Evolutionary conservation across 2,797 vertebrate species (phyloP).

Genomic region (Molossus molossus): DNA sequence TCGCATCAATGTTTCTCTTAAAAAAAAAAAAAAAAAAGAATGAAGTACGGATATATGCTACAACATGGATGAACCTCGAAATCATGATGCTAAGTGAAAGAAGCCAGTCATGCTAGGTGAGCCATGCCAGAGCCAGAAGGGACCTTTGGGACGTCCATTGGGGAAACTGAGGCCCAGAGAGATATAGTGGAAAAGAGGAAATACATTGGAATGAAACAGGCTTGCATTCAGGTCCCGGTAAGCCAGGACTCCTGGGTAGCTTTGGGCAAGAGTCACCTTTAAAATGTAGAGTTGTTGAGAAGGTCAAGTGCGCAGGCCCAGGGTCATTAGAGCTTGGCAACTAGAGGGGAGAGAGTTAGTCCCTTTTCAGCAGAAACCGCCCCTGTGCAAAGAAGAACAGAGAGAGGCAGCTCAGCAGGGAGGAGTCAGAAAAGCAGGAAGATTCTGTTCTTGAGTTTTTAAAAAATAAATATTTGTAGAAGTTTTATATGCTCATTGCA

Average conservation of each 20-base stretch:
- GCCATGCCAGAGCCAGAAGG: not conserved
- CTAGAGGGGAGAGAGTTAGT: not conserved
- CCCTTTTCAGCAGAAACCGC: not conserved
- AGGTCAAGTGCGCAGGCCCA: not conserved
- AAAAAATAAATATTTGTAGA: constrained; percentile 20
- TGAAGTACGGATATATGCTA: not conserved
- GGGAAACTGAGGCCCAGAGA: constrained; percentile 30
- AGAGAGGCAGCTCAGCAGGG: not conserved
- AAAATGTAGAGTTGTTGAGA: not conserved
- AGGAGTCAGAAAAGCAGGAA: not conserved
- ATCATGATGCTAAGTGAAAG: not conserved
- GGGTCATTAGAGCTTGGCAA: not conserved
- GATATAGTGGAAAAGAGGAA: not conserved
- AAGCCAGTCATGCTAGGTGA: not conserved
- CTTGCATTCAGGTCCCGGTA: not conserved
- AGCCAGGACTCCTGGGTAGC: not conserved
- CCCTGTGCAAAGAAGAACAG: not conserved
- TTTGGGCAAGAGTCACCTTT: not conserved
- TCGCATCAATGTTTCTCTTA: too few relatives aligned
- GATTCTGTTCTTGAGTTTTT: constrained; percentile 9
- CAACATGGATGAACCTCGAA: not conserved
- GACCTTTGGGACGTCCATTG: not conserved
- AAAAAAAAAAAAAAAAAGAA: not conserved
- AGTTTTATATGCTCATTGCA: constrained; percentile 33
- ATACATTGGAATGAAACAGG: not conserved